Conservation (phyloP, 92 coral and sea anemone genomes). For the Anthopleura xanthogrammica region DNA sequence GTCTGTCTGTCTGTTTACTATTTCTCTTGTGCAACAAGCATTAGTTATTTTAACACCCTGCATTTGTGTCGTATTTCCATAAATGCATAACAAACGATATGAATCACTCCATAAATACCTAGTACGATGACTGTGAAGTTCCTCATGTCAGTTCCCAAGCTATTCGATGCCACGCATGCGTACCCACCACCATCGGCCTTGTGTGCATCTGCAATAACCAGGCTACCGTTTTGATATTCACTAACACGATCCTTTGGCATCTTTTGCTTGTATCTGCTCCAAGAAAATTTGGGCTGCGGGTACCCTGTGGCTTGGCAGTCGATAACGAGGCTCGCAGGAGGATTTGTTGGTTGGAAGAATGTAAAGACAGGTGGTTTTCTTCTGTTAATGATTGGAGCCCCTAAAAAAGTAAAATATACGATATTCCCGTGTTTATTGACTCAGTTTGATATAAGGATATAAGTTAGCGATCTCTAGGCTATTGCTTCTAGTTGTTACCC, state of each 20-base stretch:
- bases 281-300: conserved; percentile 62
- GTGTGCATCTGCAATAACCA: conserved; percentile 59
- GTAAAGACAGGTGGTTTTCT: conserved; percentile 23
- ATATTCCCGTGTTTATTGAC: not conserved
- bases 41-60: too few relatives aligned
- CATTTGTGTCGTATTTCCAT: too few relatives aligned
- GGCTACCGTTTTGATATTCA: conserved; percentile 36
- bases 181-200: conserved; percentile 76
- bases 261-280: conserved; percentile 64
- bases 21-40: not conserved
- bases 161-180: conserved; percentile 63
- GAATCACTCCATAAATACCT: conserved; percentile 13
- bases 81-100: too few relatives aligned
- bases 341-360: conserved; percentile 34
- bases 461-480: too few relatives aligned
- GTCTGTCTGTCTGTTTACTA: not conserved
- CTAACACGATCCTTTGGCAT: conserved; percentile 51
- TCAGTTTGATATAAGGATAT: too few relatives aligned
- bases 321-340: conserved; percentile 33
- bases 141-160: conserved; percentile 60
- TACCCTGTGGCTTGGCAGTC: conserved; percentile 71
- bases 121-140: conserved; percentile 70
- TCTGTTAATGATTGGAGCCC: conserved; percentile 55
- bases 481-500: too few relatives aligned
- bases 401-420: conserved; percentile 20